Percentiles rank a stretch among this genome's conserved stretches.
Conservation (phyloP, 2,797 vertebrate species). For the Falco berigora region DNA sequence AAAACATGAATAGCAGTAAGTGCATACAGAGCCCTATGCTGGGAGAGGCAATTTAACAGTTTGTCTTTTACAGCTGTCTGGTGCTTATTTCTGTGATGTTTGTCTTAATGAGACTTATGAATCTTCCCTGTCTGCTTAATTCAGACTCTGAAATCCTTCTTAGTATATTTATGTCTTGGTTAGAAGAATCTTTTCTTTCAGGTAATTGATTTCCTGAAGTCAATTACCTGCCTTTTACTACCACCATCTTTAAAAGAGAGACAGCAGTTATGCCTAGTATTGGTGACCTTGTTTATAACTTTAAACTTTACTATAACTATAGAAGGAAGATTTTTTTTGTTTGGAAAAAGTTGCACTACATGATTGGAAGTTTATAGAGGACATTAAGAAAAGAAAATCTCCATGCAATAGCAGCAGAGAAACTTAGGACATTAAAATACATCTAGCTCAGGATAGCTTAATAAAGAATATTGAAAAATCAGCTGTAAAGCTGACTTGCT, state of each 20-base stretch:
- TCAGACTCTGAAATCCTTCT: slow-evolving; percentile 7
- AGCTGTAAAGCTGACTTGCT: not conserved
- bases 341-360: not conserved
- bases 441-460: not conserved
- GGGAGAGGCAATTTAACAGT: slow-evolving; percentile 20
- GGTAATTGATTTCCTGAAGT: not conserved
- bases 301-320: not conserved
- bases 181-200: not conserved
- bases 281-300: not conserved
- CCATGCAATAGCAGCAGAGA: not conserved
- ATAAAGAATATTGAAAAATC: not conserved
- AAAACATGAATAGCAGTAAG: slow-evolving; percentile 36
- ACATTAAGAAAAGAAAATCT: not conserved
- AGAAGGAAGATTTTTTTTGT: not conserved
- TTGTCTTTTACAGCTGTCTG: slow-evolving; percentile 47
- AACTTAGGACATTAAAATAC: not conserved
- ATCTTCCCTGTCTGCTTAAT: slow-evolving; percentile 26
- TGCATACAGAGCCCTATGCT: not conserved
- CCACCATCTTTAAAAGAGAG: not conserved
- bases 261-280: not conserved
- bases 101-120: slow-evolving; percentile 46
- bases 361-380: not conserved
- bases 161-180: slow-evolving; percentile 19
- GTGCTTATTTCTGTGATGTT: slow-evolving; percentile 36
- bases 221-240: not conserved